Evolutionary conservation across 2,888 invertebrate species (phyloP), one percentile per base, ranked within the genome.

Genomic region (Leptothorax acervorum): DNA sequence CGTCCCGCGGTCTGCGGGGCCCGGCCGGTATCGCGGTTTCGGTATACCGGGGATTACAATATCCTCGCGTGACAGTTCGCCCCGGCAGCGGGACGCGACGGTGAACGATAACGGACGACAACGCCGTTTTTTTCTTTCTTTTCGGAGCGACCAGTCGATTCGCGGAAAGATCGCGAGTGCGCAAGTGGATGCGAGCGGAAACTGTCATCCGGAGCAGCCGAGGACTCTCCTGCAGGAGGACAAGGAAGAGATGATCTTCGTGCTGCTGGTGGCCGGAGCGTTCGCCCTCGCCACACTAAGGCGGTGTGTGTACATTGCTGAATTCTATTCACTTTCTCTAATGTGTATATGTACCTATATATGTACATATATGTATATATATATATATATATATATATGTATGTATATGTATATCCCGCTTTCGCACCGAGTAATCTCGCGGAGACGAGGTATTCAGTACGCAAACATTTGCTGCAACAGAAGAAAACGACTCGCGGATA

Each of bases 221-320:
- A 92, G 87, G 90, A 92, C 88, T 93, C 93, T 92, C 91, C 92
- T 90, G 89, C 90, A 91, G 91, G 91, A 93, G 92, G 92, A 93
- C 90, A 88, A 93, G 93, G 91, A 93, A 94, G 94, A 93, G 93
- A 95, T 94, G 94, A 94, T 94, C 93, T 91, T 93, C 94, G 94
- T 93, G 92, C 92, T 94, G 93, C 94, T 94, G 93, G 94, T 94
- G 94, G 94, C 94, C 88, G 94, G 94, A 94, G 94, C 93, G 91
- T 93, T 94, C 92, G 94, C 94, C 94, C 93, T 94, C 90, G 94
- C 94, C 95, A 94, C 94, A 91, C 92, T 94, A 92, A 95, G 94
- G 94, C 95, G 95, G 95, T 95, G 95, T 95, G 95, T 95, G 95
- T 95, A 95, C 94, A 95, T 94, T 93, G 92, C 91, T 94, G 90